Percentiles rank a stretch among this genome's conserved stretches.
Evolutionary conservation across 2,888 invertebrate genomes (phyloP).

Genomic region (Melipona beecheii): DNA sequence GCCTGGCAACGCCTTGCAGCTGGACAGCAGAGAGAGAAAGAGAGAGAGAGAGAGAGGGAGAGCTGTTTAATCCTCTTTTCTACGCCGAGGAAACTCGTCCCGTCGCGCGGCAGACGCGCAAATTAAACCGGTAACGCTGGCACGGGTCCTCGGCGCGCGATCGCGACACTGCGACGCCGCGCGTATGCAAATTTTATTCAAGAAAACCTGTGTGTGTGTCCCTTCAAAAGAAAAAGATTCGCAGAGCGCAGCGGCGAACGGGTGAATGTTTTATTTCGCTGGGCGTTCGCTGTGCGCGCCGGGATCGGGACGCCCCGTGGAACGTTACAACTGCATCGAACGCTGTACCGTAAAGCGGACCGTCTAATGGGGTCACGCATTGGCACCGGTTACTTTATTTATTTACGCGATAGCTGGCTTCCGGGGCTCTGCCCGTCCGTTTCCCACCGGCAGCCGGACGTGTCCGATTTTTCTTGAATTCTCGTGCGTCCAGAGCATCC

Average conservation of each 20-base stretch:
- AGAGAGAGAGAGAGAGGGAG: not conserved
- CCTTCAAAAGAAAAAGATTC: constrained; percentile 50
- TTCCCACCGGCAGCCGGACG: constrained; percentile 26
- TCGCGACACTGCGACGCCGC: constrained; percentile 31
- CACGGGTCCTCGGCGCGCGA: constrained; percentile 15
- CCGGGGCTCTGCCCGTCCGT: constrained; percentile 28
- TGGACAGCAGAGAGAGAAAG: not conserved
- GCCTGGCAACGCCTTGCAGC: constrained; percentile 27
- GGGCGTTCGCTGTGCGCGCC: not conserved
- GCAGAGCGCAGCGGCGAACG: constrained; percentile 15
- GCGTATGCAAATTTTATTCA: constrained; percentile 59
- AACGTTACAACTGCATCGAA: constrained; percentile 55
- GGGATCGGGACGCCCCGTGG: constrained; percentile 47
- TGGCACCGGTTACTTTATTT: constrained; percentile 77
- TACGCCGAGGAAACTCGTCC: constrained; percentile 24
- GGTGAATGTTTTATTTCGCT: constrained; percentile 63
- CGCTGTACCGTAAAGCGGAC: constrained; percentile 73
- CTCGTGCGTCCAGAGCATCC: constrained; percentile 33
- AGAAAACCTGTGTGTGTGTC: constrained; percentile 46
- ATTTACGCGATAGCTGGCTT: constrained; percentile 77
- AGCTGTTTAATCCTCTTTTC: constrained; percentile 27
- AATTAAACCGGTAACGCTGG: constrained; percentile 44
- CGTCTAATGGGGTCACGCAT: constrained; percentile 81
- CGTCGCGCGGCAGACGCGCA: constrained; percentile 19
- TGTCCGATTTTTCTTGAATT: constrained; percentile 47